phyloP scores from a whole-genome alignment of 2,113 vertebrate species.

The Phylloscopus whistleri region DNA sequence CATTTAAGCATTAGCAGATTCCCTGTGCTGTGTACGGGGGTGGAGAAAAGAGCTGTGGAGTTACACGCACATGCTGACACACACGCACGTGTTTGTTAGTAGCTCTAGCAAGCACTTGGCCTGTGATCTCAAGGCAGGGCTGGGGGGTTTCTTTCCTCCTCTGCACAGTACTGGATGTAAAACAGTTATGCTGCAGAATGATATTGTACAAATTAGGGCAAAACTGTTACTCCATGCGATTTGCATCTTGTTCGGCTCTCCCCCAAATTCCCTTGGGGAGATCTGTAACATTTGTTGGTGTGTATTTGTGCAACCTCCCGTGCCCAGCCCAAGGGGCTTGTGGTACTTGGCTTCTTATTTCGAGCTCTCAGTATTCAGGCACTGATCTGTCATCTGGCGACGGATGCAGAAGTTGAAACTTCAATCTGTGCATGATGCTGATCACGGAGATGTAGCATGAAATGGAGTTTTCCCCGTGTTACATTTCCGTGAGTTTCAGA shows the following conservation, averaged over 20 bases:
- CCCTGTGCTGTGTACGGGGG: background rate
- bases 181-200: background rate
- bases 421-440: background rate
- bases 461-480: background rate
- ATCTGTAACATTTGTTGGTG: background rate
- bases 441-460: background rate
- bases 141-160: background rate
- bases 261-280: background rate
- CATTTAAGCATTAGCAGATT: constrained; percentile 32
- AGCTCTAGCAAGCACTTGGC: background rate
- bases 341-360: background rate
- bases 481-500: background rate
- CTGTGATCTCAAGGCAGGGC: background rate
- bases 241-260: rapidly evolving
- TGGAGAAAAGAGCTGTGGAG: background rate
- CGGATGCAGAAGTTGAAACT: background rate
- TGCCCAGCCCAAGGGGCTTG: background rate
- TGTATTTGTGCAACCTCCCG: background rate
- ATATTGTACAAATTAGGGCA: background rate
- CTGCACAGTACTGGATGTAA: background rate
- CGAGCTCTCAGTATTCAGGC: rapidly evolving
- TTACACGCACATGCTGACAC: background rate
- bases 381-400: background rate
- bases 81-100: background rate
- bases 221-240: background rate